A percentile compares a stretch with the other conserved stretches of the same genome.
Evolutionary conservation across 2,888 invertebrate species (phyloP).

Genomic region (Halictus quadricinctus): DNA sequence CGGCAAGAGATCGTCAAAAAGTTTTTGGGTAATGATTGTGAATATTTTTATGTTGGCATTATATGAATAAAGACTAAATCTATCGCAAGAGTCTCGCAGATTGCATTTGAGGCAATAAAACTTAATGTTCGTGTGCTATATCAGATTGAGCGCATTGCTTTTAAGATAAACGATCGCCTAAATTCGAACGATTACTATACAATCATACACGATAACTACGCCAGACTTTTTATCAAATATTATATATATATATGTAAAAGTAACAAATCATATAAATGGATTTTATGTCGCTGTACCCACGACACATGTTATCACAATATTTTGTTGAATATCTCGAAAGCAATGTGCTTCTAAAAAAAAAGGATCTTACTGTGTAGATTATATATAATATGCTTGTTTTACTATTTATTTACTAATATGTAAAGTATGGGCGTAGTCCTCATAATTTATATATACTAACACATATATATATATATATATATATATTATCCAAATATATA

Average conservation of each 20-base stretch:
- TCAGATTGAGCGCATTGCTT: slow-evolving; percentile 52
- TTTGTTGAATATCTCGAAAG: slow-evolving; percentile 43
- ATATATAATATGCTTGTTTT: slow-evolving; percentile 48
- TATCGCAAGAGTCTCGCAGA: slow-evolving; percentile 45
- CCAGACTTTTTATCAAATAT: slow-evolving; percentile 33
- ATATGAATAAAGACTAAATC: slow-evolving; percentile 59
- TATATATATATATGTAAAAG: slow-evolving; percentile 9
- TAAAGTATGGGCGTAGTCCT: slow-evolving; percentile 46
- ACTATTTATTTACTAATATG: slow-evolving; percentile 60
- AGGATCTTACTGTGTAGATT: slow-evolving; percentile 45
- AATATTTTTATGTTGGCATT: slow-evolving; percentile 58
- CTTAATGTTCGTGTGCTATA: slow-evolving; percentile 52
- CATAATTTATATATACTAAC: slow-evolving; percentile 35
- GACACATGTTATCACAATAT: slow-evolving; percentile 18
- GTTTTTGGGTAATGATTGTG: slow-evolving; percentile 54
- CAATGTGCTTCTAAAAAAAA: slow-evolving; percentile 36
- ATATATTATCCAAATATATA: slow-evolving; percentile 7
- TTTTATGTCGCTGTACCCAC: slow-evolving; percentile 3
- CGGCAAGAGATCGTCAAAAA: slow-evolving; percentile 38
- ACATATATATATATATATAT: slow-evolving; percentile 3
- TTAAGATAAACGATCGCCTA: slow-evolving; percentile 43
- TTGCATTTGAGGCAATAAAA: slow-evolving; percentile 56
- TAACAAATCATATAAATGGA: background rate
- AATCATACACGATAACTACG: slow-evolving; percentile 11
- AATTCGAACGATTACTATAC: slow-evolving; percentile 22